A percentile compares a stretch with the other conserved stretches of the same genome.
Conservation (phyloP, 2,797 vertebrate genomes). For the Centropyge bicolor region DNA sequence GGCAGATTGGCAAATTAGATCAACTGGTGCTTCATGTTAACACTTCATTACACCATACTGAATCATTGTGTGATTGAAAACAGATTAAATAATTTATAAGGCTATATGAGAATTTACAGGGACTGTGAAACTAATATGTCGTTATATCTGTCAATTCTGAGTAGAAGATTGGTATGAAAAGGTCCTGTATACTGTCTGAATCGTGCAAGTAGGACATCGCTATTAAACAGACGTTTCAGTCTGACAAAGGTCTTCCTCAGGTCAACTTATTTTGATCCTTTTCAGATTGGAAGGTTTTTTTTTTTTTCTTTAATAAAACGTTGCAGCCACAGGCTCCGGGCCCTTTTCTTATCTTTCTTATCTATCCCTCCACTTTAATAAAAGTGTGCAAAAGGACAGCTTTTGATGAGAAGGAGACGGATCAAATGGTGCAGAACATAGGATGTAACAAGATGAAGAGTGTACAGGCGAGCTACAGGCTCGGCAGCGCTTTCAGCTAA, state of each 20-base stretch:
- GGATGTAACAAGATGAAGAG: background rate
- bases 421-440: slow-evolving; percentile 17
- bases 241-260: slow-evolving; percentile 15
- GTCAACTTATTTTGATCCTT: slow-evolving; percentile 56
- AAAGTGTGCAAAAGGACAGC: slow-evolving; percentile 34
- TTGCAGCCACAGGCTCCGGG: slow-evolving; percentile 15
- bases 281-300: slow-evolving; percentile 34
- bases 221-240: slow-evolving; percentile 42
- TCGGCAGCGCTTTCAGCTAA: background rate
- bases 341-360: slow-evolving; percentile 53
- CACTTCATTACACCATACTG: background rate
- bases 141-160: slow-evolving; percentile 11
- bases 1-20: background rate
- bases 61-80: background rate
- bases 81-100: background rate
- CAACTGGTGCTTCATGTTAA: background rate
- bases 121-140: background rate
- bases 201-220: slow-evolving; percentile 3
- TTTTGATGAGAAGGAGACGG: slow-evolving; percentile 23
- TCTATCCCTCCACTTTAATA: slow-evolving; percentile 35
- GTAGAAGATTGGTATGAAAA: slow-evolving; percentile 19
- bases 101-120: background rate
- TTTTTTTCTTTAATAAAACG: slow-evolving; percentile 50
- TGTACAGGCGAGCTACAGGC: background rate
- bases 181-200: background rate